A percentile compares a stretch with the other conserved stretches of the same genome.
These are phyloP conservation scores for Periophthalmodon schlosseri DNA, from an alignment of 2,113 vertebrate genomes.

Conservation along the genomic window DNA sequence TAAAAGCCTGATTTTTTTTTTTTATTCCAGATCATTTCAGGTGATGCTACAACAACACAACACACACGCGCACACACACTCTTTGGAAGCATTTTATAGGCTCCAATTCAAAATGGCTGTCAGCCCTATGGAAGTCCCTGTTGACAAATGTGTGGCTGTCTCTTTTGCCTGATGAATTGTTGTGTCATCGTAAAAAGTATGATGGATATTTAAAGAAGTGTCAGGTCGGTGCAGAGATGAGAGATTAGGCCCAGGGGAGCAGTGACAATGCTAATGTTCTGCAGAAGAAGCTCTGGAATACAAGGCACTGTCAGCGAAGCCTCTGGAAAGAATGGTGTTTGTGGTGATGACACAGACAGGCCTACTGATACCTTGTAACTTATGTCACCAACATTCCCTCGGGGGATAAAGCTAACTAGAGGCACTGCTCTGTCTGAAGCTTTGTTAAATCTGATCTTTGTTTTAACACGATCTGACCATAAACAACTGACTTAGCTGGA, in stretches of 20 bases:
- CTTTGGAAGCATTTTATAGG: neutral
- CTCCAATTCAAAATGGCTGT: conserved; percentile 3
- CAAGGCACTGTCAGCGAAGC: conserved; percentile 60
- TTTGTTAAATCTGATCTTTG: too few species aligned
- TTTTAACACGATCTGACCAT: too few species aligned
- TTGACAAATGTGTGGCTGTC: conserved; percentile 24
- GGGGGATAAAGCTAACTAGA: too few species aligned
- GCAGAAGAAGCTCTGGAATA: conserved; percentile 56
- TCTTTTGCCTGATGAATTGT: conserved; percentile 47
- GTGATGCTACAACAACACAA: too few species aligned
- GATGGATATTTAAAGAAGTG: conserved; percentile 64
- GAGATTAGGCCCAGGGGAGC: conserved; percentile 40
- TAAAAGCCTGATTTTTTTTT: too few species aligned
- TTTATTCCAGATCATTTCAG: neutral
- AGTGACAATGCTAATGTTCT: conserved; percentile 42
- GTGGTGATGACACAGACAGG: conserved; percentile 45
- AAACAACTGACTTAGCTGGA: too few species aligned
- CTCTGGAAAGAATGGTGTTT: conserved; percentile 76
- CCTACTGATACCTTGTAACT: neutral
- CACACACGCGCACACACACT: neutral
- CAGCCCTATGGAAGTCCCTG: neutral
- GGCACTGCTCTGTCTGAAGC: too few species aligned
- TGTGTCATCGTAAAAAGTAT: conserved; percentile 48
- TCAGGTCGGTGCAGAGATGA: conserved; percentile 54
- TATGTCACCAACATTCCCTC: too few species aligned